Evolutionary conservation across 2,113 vertebrate genomes (phyloP), one percentile per base, ranked within the genome.

Genomic region (Pelecanus crispus): DNA sequence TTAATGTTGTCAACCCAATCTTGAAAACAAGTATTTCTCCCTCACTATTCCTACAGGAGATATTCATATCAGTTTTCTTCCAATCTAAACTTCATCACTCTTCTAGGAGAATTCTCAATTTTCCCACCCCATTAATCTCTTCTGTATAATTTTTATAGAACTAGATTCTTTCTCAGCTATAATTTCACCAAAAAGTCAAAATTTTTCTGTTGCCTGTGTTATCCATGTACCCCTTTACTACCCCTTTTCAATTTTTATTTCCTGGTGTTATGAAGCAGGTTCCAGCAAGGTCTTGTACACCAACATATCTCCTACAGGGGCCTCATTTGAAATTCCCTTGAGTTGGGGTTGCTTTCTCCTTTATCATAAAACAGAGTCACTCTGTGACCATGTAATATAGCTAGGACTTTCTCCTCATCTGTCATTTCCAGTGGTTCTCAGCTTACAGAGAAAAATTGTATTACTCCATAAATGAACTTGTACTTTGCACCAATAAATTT

Each of bases 401-500:
- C 19, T 42, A 81, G 22, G 45, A 53, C 38, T 84, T 96, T 88
- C 45, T 80, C 38, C 42, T 92, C 89, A 71, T 94, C 63, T 74
- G 52, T 92, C 65, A 86, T 92, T 95, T 95, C 59, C 65, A 91
- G 18, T 36, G 32, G 26, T 65, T 92, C n/a, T 89, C 65, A 89
- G 42, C 7, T 92, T 81, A 50, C 17, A 78, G 77, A 63, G 55
- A 81, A 94, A 95, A 95, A 87, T 31, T 49, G 6, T 29, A 63
- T 84, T 59, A 59, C 17, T 81, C 9, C 42, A 86, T 88, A 91
- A 92, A 49, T 2, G 13, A 81, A 88, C 38, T 83, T 81, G n/a
- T 71, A 81, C n/a, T 84, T 93, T 50, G 65, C 26, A 92, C 50
- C 47, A 86, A 90, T 83, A 92, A 81, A 86, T 77, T 66, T 88